These are phyloP conservation scores for Pantherophis vulpinus DNA, from an alignment of 2,797 vertebrate genomes.

Conservation along the genomic window DNA sequence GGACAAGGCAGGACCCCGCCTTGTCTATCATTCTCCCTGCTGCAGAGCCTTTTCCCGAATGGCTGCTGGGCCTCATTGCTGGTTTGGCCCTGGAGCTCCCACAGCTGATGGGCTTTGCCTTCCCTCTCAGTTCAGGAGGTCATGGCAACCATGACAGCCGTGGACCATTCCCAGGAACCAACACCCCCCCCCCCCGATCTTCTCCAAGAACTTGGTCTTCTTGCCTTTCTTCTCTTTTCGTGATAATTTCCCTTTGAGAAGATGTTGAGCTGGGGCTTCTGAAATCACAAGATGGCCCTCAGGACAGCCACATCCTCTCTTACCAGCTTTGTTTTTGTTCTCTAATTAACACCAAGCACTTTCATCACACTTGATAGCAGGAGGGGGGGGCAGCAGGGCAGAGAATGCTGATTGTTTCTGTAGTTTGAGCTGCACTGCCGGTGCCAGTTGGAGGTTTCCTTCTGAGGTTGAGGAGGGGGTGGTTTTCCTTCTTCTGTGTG, in stretches of 20 bases:
- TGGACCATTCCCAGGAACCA: neutral
- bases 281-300: neutral
- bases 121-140: neutral
- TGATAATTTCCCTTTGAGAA: neutral
- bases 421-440: neutral
- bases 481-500: neutral
- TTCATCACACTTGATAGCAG: neutral
- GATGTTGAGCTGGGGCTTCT: no score
- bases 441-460: neutral
- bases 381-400: no score
- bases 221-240: neutral
- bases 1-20: neutral
- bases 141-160: neutral
- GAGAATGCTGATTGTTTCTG: neutral
- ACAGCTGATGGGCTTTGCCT: neutral
- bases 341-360: neutral
- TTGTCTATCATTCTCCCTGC: neutral
- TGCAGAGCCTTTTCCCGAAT: neutral
- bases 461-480: neutral
- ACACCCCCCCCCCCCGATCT: no score
- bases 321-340: neutral
- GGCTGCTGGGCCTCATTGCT: neutral
- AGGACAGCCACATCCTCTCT: neutral
- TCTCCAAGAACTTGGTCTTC: neutral
- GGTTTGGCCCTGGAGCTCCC: neutral